Evolutionary conservation across 2,113 vertebrate species (phyloP).

Genomic region (Atractosteus spatula): DNA sequence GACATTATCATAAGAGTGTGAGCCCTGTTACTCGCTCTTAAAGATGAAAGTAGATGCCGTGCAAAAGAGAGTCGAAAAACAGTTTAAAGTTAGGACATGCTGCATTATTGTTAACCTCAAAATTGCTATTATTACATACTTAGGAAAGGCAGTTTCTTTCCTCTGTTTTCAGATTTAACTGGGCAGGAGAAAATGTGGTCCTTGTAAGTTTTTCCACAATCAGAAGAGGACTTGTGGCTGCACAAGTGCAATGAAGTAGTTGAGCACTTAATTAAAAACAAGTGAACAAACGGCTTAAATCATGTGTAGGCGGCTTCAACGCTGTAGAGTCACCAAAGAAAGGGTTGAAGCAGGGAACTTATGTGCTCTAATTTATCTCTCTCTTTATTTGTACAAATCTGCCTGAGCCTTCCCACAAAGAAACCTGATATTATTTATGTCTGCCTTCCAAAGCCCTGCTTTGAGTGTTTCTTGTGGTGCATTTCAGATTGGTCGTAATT

Average conservation of each 20-base stretch:
- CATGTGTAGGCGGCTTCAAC: neutral
- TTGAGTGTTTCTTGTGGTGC: constrained; percentile 33
- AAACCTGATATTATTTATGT: constrained; percentile 56
- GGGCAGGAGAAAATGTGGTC: too few species aligned
- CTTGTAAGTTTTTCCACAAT: constrained; percentile 6
- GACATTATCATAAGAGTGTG: too few species aligned
- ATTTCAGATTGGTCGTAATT: constrained; percentile 41
- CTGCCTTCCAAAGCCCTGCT: constrained; percentile 48
- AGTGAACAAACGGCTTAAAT: constrained; percentile 24
- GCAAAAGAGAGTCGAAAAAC: too few species aligned
- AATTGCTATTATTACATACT: too few species aligned
- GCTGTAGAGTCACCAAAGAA: too few species aligned
- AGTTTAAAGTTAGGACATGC: too few species aligned
- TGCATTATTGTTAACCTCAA: too few species aligned
- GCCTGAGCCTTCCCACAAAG: constrained; percentile 38
- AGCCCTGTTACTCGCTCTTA: too few species aligned
- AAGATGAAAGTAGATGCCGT: too few species aligned
- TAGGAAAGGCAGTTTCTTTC: too few species aligned
- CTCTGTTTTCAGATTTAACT: too few species aligned
- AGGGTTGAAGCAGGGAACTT: neutral
- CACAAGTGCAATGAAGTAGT: constrained; percentile 29
- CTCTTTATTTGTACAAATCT: constrained; percentile 9
- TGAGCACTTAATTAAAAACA: constrained; percentile 45
- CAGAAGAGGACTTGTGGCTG: constrained; percentile 1
- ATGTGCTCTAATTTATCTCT: neutral